These are phyloP conservation scores for Calliphora vomitoria DNA, from an alignment of 2,888 invertebrate species.

Conservation along the genomic window DNA sequence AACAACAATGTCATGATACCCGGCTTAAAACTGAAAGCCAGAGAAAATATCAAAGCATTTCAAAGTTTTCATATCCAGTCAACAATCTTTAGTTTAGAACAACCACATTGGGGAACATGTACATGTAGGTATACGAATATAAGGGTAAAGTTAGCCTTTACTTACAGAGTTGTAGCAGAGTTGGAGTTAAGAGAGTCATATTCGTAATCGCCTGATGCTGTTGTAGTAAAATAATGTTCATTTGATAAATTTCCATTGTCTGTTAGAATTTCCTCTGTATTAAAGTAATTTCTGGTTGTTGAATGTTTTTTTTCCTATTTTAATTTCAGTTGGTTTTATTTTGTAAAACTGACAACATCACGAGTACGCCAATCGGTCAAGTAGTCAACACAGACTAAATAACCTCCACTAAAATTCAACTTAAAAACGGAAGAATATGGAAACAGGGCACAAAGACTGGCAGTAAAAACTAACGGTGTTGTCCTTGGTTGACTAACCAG, in stretches of 20 bases:
- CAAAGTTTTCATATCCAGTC: conserved; percentile 53
- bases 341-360: conserved; percentile 66
- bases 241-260: conserved; percentile 67
- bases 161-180: background rate
- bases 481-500: conserved; percentile 70
- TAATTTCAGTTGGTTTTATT: conserved; percentile 28
- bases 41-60: conserved; percentile 67
- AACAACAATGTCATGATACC: conserved; percentile 57
- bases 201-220: conserved; percentile 28
- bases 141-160: conserved; percentile 32
- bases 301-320: conserved; percentile 25
- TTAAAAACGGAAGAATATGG: conserved; percentile 17
- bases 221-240: conserved; percentile 43
- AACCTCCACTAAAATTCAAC: conserved; percentile 59
- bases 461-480: conserved; percentile 51
- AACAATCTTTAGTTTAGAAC: conserved; percentile 41
- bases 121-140: background rate
- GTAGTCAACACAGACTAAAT: conserved; percentile 69
- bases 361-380: conserved; percentile 70
- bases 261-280: conserved; percentile 50
- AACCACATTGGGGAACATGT: background rate
- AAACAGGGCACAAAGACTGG: conserved; percentile 45
- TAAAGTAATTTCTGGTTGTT: conserved; percentile 53
- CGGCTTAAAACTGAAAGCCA: conserved; percentile 51
- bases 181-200: background rate